phyloP scores from a whole-genome alignment of 2,113 vertebrate species.

The Podiceps cristatus region DNA sequence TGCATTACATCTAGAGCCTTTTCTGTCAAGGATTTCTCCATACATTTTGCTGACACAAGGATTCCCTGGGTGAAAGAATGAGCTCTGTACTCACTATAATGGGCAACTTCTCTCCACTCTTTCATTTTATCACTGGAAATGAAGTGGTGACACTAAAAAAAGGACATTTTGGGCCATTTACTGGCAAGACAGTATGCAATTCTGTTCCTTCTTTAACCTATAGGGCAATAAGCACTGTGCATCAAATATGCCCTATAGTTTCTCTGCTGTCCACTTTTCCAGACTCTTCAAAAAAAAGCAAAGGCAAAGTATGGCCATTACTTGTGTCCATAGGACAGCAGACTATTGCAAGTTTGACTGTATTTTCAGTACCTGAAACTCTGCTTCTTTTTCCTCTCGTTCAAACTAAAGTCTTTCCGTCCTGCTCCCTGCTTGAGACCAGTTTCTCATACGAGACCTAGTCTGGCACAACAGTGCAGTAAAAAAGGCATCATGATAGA shows the following conservation, averaged over 20 bases:
- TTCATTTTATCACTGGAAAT: not conserved
- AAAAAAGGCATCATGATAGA: conserved; percentile 52
- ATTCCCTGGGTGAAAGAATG: conserved; percentile 2
- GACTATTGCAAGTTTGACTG: not conserved
- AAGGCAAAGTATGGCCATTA: not conserved
- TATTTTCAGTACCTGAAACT: conserved; percentile 36
- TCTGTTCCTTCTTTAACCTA: not conserved
- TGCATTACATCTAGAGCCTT: not conserved
- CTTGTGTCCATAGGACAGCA: not conserved
- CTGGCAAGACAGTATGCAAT: not conserved
- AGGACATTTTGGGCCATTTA: not conserved
- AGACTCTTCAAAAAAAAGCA: not conserved
- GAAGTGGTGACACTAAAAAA: not conserved
- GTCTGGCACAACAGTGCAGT: conserved; percentile 35
- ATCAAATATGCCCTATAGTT: not conserved
- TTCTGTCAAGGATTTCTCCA: conserved; percentile 10
- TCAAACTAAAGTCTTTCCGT: conserved; percentile 41
- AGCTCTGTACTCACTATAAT: not conserved
- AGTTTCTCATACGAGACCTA: conserved; percentile 52
- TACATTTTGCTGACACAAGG: conserved; percentile 7
- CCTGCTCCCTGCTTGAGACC: conserved; percentile 34
- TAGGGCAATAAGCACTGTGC: not conserved
- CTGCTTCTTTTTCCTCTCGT: conserved; percentile 20
- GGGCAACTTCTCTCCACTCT: not conserved
- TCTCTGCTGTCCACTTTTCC: not conserved